Base-by-base conservation (phyloP, 2,797 vertebrate genomes). In the Sandelia bainsii region DNA sequence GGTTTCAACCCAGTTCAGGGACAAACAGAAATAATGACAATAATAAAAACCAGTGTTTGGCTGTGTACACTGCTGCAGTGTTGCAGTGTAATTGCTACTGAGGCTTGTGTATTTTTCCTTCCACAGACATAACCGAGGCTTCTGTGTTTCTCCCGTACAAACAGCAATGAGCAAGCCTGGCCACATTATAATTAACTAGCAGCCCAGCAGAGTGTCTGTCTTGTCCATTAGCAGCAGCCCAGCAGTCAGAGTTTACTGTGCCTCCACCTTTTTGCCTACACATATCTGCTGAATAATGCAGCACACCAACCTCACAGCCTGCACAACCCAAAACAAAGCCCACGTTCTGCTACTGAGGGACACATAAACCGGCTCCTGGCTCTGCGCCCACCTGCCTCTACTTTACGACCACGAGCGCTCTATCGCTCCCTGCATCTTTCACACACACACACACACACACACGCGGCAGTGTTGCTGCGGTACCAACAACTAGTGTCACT, bases 241-340 rank as follows among this genome's bases (percentile, higher is more conserved):
- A 44, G 16, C 42, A 44, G 53, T 42, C 51, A 1, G 16, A 53
- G 60, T 69, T n/a, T 70, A 57, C 27, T 8, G 52, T 44, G 51
- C 81, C 57, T 51, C 53, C 60, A 37, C 19, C 53, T 14, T 68
- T 62, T 40, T n/a, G n/a, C 84, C 75, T 80, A 80, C 80, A 85
- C 83, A 80, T 86, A 86, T 83, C 79, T 9, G 12, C 72, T 93
- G 76, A 91, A 90, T 92, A 91, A 93, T 92, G 90, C 87, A 92
- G 67, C 53, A 4, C 14, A 22, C 69, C 81, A 67, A 73, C 75
- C 81, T 44, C 66, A 80, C 88, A 69, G 86, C 67, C 83, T n/a
- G 65, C 81, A 65, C 57, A 3, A 49, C 75, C 81, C 82, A 73
- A 76, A 87, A 90, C 89, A 88, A 92, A 57, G 84, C 76, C 89